Evolutionary conservation across 1,140 invertebrate species (phyloP).

Genomic region (Drosophila baimaii): DNA sequence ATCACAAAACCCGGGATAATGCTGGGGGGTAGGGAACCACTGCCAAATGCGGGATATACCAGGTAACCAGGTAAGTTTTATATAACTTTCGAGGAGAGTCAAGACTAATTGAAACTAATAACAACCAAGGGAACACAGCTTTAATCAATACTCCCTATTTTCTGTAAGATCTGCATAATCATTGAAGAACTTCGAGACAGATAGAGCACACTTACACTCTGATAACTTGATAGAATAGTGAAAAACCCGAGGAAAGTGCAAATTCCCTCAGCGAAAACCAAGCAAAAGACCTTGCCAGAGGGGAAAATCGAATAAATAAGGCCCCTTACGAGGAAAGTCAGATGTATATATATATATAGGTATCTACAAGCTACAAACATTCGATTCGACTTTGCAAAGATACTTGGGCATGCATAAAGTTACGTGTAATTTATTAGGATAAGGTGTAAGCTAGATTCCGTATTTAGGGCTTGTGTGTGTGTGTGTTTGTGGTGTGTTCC

Average conservation of each 20-base stretch:
- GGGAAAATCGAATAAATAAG: background rate
- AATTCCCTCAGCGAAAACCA: background rate
- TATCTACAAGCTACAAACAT: constrained; percentile 48
- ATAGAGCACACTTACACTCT: background rate
- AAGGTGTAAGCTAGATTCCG: constrained; percentile 49
- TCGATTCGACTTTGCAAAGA: constrained; percentile 30
- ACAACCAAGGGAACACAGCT: constrained; percentile 9
- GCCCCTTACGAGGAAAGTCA: constrained; percentile 1
- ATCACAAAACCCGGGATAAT: constrained; percentile 10
- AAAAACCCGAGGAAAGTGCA: background rate
- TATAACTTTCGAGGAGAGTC: background rate
- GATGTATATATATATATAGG: background rate
- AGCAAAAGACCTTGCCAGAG: background rate
- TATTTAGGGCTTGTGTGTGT: constrained; percentile 33
- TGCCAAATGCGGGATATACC: constrained; percentile 15
- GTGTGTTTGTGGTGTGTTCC: constrained; percentile 27
- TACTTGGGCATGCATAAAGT: constrained; percentile 41
- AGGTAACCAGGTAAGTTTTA: background rate
- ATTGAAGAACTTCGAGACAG: background rate
- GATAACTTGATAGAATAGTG: background rate
- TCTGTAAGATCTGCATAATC: background rate
- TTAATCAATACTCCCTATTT: background rate
- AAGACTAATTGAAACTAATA: background rate
- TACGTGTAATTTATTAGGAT: constrained; percentile 40
- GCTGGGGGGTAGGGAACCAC: constrained; percentile 3